Conservation (phyloP, 2,888 invertebrate species). For the Teleiodes luculella region DNA sequence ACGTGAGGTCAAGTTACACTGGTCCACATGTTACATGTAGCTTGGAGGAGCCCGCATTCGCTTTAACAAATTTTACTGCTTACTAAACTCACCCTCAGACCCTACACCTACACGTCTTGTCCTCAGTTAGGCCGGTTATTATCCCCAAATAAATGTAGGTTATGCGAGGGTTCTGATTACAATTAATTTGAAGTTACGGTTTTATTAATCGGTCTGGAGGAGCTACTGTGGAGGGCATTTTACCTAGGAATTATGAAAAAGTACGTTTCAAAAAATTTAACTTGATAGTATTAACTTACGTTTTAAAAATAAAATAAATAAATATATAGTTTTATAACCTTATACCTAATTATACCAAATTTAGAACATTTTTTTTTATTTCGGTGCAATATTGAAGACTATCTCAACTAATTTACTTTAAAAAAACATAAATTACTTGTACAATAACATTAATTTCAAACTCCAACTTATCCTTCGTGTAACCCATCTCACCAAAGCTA, state of each 20-base stretch:
- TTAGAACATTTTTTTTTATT: no score
- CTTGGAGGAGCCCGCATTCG: constrained; percentile 67
- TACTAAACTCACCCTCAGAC: constrained; percentile 70
- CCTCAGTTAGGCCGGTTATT: constrained; percentile 56
- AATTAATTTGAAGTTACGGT: constrained; percentile 58
- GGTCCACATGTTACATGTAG: constrained; percentile 34
- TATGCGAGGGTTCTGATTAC: constrained; percentile 48
- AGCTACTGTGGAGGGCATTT: neutral
- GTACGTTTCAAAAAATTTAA: no score
- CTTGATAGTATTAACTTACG: no score
- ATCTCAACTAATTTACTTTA: no score
- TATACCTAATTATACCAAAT: no score
- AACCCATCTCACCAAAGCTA: neutral
- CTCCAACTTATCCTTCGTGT: neutral
- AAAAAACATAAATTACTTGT: no score
- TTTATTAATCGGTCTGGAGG: constrained; percentile 40
- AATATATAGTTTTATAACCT: no score
- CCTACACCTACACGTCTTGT: constrained; percentile 69
- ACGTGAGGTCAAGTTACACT: constrained; percentile 34
- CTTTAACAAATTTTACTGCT: constrained; percentile 76
- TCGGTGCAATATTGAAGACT: no score
- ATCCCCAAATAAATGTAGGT: constrained; percentile 71
- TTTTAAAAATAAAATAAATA: no score
- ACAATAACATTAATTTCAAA: no score
- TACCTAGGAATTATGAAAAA: no score